Evolutionary conservation across 2,113 vertebrate genomes (phyloP).

Genomic region (Cygnus buccinator): DNA sequence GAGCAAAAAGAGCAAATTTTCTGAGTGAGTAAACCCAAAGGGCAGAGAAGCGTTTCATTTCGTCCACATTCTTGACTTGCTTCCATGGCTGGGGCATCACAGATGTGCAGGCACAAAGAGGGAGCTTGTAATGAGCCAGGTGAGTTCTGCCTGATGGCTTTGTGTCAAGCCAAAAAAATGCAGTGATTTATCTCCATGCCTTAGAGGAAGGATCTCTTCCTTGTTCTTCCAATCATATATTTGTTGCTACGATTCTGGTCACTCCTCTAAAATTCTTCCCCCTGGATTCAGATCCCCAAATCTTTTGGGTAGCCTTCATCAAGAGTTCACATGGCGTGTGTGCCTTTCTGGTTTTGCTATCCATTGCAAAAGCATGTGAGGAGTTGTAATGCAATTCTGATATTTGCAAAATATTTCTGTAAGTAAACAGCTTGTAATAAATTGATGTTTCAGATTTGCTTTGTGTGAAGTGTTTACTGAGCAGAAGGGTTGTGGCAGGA

Average conservation of each 20-base stretch:
- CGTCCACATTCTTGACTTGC: neutral
- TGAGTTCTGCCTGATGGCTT: neutral
- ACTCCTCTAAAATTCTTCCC: neutral
- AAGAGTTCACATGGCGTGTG: accelerated
- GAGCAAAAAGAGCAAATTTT: neutral
- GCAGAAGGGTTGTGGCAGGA: neutral
- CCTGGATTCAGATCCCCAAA: neutral
- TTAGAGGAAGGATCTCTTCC: neutral
- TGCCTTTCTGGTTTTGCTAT: neutral
- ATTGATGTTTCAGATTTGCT: neutral
- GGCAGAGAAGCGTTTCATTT: neutral
- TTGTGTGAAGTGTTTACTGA: neutral
- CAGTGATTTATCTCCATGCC: neutral
- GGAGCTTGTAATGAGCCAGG: neutral
- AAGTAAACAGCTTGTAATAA: neutral
- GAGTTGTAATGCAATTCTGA: neutral
- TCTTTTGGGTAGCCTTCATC: neutral
- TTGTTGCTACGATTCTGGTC: neutral
- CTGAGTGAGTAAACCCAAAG: neutral
- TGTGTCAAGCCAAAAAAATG: neutral
- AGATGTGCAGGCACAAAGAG: neutral
- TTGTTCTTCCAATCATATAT: neutral
- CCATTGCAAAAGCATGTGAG: accelerated
- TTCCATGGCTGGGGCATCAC: neutral
- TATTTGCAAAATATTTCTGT: neutral